phyloP scores from a whole-genome alignment of 2,113 vertebrate genomes.

The Ibidorhyncha struthersii region DNA sequence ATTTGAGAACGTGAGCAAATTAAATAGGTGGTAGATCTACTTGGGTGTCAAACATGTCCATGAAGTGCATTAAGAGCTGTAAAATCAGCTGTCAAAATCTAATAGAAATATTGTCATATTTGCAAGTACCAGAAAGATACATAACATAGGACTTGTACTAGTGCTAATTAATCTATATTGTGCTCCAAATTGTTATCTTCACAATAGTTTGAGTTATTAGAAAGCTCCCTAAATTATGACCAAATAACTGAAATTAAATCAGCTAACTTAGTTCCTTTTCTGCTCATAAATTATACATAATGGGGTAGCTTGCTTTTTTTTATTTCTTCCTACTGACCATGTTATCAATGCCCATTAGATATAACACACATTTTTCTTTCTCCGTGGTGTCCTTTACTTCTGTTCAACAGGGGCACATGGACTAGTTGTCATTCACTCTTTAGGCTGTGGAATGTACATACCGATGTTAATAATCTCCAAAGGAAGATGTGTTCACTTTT shows the following conservation, averaged over 20 bases:
- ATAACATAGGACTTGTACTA: neutral
- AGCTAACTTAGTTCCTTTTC: neutral
- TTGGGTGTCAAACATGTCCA: neutral
- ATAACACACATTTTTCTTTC: neutral
- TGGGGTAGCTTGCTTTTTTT: neutral
- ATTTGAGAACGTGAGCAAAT: neutral
- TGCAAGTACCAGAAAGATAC: neutral
- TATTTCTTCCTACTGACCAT: neutral
- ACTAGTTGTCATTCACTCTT: neutral
- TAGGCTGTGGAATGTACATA: neutral
- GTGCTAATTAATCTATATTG: neutral
- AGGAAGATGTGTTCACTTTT: neutral
- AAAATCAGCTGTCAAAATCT: neutral
- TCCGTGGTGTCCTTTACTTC: neutral
- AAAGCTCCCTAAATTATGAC: neutral
- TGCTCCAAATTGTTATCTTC: neutral
- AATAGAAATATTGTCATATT: neutral
- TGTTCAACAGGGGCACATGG: neutral
- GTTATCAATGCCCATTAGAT: neutral
- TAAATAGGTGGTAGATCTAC: neutral
- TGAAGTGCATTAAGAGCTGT: neutral
- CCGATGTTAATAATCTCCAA: neutral
- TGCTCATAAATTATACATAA: neutral
- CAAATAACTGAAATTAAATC: neutral
- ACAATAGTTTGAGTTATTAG: neutral